Percentiles rank a stretch among this genome's conserved stretches.
Evolutionary conservation across 2,888 invertebrate species (phyloP).

Genomic region (Brachyptera risi): DNA sequence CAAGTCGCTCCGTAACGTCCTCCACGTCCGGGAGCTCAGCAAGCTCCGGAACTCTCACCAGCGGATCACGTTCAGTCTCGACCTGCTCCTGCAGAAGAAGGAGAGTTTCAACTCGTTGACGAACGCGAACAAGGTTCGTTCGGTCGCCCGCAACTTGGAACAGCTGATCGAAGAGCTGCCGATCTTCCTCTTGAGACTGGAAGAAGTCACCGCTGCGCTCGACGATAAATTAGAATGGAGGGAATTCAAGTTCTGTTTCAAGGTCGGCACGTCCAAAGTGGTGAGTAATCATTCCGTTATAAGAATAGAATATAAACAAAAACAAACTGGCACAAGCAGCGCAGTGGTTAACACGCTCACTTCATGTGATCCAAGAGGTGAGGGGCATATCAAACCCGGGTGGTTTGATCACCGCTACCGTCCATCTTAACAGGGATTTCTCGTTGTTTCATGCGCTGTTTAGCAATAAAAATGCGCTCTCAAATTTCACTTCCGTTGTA

Average conservation of each 20-base stretch:
- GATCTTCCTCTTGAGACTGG: conserved; percentile 55
- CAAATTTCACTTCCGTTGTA: no score
- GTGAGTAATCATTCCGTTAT: conserved; percentile 53
- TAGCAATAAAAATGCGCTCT: no score
- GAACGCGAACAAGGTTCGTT: conserved; percentile 54
- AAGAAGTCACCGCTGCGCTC: conserved; percentile 57
- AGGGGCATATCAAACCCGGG: no score
- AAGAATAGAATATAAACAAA: no score
- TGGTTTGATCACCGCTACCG: no score
- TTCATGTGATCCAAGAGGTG: no score
- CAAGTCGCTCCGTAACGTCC: conserved; percentile 46
- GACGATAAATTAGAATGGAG: conserved; percentile 60
- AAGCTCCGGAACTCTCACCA: conserved; percentile 54
- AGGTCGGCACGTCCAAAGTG: conserved; percentile 61
- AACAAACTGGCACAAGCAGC: no score
- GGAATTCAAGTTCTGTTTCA: conserved; percentile 59
- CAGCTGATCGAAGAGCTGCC: conserved; percentile 61
- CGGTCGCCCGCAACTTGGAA: conserved; percentile 58
- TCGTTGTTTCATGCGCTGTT: no score
- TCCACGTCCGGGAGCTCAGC: conserved; percentile 53
- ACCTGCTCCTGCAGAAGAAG: conserved; percentile 53
- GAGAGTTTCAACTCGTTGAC: conserved; percentile 59
- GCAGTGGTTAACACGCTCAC: no score
- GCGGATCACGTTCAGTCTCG: conserved; percentile 51
- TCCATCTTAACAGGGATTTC: no score